Evolutionary conservation across 2,888 invertebrate species (phyloP).

Genomic region (Steinernema hermaphroditum): DNA sequence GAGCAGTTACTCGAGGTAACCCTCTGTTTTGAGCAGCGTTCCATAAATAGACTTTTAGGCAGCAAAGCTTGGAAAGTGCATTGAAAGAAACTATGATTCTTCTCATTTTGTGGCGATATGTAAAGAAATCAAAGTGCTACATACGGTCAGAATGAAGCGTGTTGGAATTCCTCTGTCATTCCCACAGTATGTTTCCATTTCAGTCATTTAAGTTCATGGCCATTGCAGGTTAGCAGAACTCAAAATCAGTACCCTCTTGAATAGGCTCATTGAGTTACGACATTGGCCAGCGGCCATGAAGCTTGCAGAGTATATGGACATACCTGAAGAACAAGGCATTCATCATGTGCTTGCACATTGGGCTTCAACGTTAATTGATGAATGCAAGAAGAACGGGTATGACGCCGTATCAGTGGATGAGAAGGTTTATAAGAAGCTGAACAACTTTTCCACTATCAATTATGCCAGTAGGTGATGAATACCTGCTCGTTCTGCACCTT

Average conservation of each 20-base stretch:
- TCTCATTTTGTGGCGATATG: constrained; percentile 38
- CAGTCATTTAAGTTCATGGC: neutral
- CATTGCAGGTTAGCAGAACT: constrained; percentile 36
- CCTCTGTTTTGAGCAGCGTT: neutral
- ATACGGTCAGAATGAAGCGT: constrained; percentile 35
- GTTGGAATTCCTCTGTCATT: constrained; percentile 46
- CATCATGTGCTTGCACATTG: constrained; percentile 41
- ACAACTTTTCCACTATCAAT: constrained; percentile 37
- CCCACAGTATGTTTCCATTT: constrained; percentile 29
- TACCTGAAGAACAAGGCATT: constrained; percentile 34
- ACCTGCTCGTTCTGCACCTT: neutral
- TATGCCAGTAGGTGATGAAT: constrained; percentile 37
- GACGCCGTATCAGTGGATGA: constrained; percentile 36
- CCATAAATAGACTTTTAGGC: neutral
- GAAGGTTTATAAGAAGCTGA: constrained; percentile 36
- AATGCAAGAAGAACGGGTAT: neutral
- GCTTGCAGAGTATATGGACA: constrained; percentile 38
- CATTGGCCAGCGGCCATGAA: constrained; percentile 42
- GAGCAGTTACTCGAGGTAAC: constrained; percentile 36
- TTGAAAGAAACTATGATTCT: constrained; percentile 36
- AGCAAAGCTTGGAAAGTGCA: constrained; percentile 10
- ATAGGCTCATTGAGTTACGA: constrained; percentile 42
- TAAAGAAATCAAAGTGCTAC: constrained; percentile 39
- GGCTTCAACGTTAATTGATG: constrained; percentile 40
- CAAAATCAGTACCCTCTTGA: constrained; percentile 36